Evolutionary conservation across 2,113 vertebrate species (phyloP), one percentile per base, ranked within the genome.

Genomic region (Neolamprologus sp.): DNA sequence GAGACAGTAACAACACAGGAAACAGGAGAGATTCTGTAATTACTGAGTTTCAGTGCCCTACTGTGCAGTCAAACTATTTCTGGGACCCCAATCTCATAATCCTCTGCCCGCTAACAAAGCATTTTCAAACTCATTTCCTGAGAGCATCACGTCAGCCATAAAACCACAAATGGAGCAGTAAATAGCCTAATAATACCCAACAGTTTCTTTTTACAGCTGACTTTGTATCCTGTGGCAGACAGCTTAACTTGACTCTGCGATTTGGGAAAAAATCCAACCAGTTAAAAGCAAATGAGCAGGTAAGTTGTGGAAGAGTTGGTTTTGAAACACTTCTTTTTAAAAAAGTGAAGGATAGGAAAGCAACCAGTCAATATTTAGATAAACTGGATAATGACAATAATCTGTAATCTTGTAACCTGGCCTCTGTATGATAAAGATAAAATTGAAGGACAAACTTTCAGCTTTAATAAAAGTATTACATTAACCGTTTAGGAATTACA

Each of bases 101-200:
- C 91, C 93, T 78, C 88, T 81, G 65, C 40, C 53, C 78, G 80
- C 89, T 85, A 90, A 94, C 93, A 92, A 93, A 94, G 91, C 93
- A 84, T 92, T 94, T 93, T 90, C 45, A 92, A 91, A 93, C 90
- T 94, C 80, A 92, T 94, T 93, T 92, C 86, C 93, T 86, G 85
- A 89, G 89, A 92, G 90, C 82, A 73, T 90, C 85, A 53, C 26
- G 23, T 86, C 83, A 89, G 81, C 87, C 78, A 89, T 93, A 90
- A 93, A 93, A 84, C 68, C 85, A 89, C 88, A 93, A 94, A 94
- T 93, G 85, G 84, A 87, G 92, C 92, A 87, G 81, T 91, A 91
- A 94, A 94, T 90, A 91, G 86, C 78, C 79, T 89, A 90, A 94
- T 94, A 92, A 92, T 81, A 78, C 63, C 80, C 60, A 82, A 45